phyloP scores from a whole-genome alignment of 2,113 vertebrate genomes.

The Hiodon tergisus region DNA sequence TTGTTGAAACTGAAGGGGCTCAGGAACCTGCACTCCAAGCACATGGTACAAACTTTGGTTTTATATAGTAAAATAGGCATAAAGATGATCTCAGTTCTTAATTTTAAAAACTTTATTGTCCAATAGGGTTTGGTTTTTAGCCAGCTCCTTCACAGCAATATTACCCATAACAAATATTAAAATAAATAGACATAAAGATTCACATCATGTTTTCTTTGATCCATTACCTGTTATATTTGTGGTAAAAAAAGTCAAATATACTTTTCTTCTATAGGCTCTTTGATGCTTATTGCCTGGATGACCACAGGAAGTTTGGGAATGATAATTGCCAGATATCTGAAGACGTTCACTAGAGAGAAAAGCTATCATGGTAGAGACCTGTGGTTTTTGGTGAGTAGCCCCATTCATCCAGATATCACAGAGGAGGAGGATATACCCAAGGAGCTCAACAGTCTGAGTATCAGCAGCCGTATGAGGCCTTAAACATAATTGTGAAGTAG shows the following conservation, averaged over 20 bases:
- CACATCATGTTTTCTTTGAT: background rate
- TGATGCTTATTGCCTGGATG: conserved; percentile 75
- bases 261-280: conserved; percentile 49
- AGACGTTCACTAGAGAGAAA: conserved; percentile 28
- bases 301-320: conserved; percentile 64
- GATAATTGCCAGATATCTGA: conserved; percentile 62
- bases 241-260: background rate
- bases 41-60: conserved; percentile 38
- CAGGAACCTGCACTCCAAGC: conserved; percentile 38
- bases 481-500: background rate
- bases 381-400: conserved; percentile 66
- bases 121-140: background rate
- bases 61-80: background rate
- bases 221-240: background rate
- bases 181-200: background rate
- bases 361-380: conserved; percentile 50
- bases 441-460: background rate
- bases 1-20: background rate
- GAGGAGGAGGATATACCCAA: no score
- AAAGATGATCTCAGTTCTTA: background rate
- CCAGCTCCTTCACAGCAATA: no score
- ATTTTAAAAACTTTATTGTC: background rate
- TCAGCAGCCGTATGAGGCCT: background rate
- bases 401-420: background rate
- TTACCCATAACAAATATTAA: no score